Conservation (phyloP, 1,140 invertebrate genomes). For the Phenacoccus solenopsis region DNA sequence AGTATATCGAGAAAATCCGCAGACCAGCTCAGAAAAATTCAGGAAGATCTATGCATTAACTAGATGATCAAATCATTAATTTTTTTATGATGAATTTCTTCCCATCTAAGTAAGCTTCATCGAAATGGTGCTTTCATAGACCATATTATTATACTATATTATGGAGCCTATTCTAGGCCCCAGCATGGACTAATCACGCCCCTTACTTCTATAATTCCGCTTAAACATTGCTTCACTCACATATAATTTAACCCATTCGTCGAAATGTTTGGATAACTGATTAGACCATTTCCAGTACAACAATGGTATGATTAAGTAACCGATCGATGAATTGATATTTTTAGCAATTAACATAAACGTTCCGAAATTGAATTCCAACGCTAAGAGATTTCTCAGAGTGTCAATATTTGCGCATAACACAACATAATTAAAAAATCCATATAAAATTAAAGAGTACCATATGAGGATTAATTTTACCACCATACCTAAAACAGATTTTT, state of each 20-base stretch:
- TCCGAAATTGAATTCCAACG: neutral
- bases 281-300: neutral
- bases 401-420: neutral
- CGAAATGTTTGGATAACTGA: neutral
- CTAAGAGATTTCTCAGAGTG: neutral
- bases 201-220: too few species aligned
- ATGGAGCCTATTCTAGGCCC: too few species aligned
- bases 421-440: neutral
- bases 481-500: neutral
- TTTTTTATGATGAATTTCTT: too few species aligned
- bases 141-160: too few species aligned
- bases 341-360: neutral
- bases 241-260: neutral
- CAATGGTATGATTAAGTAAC: neutral
- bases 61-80: too few species aligned
- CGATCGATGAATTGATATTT: neutral
- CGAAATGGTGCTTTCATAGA: too few species aligned
- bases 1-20: too few species aligned
- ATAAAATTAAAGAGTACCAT: neutral
- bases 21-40: too few species aligned
- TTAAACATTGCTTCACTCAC: too few species aligned
- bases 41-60: too few species aligned
- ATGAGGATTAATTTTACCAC: neutral
- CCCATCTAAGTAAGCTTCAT: too few species aligned
- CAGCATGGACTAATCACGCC: too few species aligned